phyloP scores from a whole-genome alignment of 2,797 vertebrate species.

The Scyliorhinus canicula region DNA sequence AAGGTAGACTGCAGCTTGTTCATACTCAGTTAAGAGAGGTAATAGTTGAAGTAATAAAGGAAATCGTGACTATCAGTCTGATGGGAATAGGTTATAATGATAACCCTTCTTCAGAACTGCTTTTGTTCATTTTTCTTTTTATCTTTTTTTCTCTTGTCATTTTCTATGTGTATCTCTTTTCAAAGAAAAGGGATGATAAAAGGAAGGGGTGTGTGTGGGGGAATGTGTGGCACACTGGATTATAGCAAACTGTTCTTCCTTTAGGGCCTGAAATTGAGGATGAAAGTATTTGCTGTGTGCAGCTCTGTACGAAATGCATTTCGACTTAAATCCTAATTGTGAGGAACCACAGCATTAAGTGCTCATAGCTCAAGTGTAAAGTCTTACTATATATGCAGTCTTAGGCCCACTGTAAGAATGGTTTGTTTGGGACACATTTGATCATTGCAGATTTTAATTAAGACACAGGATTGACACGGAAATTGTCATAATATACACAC shows the following conservation, averaged over 20 bases:
- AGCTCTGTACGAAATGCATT: background rate
- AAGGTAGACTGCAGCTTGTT: background rate
- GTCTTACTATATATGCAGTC: background rate
- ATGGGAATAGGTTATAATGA: background rate
- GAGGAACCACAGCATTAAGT: background rate
- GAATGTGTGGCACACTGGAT: background rate
- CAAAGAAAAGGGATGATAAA: background rate
- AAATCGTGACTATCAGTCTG: background rate
- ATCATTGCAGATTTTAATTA: background rate
- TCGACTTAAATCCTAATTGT: background rate
- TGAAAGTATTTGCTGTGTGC: background rate
- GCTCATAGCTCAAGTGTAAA: background rate
- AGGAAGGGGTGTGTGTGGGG: background rate
- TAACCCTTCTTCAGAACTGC: background rate
- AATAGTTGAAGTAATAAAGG: background rate
- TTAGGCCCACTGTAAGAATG: background rate
- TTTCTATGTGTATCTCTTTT: background rate
- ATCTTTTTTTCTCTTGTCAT: background rate
- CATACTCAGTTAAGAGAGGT: background rate
- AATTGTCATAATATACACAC: too few relatives aligned
- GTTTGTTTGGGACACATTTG: background rate
- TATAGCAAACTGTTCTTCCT: background rate
- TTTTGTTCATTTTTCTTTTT: background rate
- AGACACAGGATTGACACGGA: background rate
- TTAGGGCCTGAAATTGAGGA: background rate